Conservation (phyloP, 2,113 vertebrate genomes). For the Brachirus orientalis region DNA sequence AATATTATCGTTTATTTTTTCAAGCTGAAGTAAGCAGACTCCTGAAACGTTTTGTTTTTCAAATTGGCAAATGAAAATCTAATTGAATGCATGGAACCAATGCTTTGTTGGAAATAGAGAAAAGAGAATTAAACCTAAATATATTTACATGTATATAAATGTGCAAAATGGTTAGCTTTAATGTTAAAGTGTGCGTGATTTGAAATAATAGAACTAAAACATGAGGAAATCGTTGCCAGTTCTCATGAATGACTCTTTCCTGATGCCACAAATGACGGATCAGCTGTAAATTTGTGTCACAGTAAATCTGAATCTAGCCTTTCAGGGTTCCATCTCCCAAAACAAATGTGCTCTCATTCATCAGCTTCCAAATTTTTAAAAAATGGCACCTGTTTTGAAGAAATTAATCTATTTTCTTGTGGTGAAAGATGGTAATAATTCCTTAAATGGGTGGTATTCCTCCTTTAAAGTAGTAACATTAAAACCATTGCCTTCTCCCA, state of each 20-base stretch:
- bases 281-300: too few relatives aligned
- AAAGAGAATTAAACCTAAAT: background rate
- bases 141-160: background rate
- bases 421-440: background rate
- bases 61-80: too few relatives aligned
- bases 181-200: slow-evolving; percentile 5
- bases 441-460: slow-evolving; percentile 36
- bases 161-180: too few relatives aligned
- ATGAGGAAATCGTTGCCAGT: too few relatives aligned
- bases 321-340: too few relatives aligned
- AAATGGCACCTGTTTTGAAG: background rate
- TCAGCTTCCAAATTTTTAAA: too few relatives aligned
- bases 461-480: background rate
- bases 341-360: too few relatives aligned
- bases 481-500: slow-evolving; percentile 18
- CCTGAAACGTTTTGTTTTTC: too few relatives aligned
- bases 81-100: background rate
- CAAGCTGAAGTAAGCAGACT: background rate
- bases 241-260: too few relatives aligned
- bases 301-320: too few relatives aligned
- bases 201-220: background rate
- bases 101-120: background rate
- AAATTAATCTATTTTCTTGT: background rate
- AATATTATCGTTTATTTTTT: background rate
- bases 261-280: too few relatives aligned